A percentile compares a stretch with the other conserved stretches of the same genome.
phyloP scores from a whole-genome alignment of 2,888 invertebrate genomes.

The Pseudococcus jackbeardsleyi region DNA sequence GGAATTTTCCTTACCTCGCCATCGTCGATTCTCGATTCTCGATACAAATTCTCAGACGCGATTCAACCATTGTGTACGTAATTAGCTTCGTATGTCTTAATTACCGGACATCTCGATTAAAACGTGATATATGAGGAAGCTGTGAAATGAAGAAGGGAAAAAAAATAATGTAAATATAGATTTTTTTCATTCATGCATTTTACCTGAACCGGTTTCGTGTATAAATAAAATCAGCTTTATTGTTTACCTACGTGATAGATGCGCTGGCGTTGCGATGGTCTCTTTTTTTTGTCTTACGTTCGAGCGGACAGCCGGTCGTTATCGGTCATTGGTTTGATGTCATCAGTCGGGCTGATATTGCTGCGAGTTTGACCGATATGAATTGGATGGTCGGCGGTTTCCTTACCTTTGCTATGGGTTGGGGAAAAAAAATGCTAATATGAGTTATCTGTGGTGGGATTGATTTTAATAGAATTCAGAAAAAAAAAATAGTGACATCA shows the following conservation, averaged over 20 bases:
- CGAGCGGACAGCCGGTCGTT: background rate
- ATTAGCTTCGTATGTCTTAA: conserved; percentile 15
- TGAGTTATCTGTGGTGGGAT: background rate
- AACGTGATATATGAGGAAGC: conserved; percentile 35
- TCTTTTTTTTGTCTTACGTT: background rate
- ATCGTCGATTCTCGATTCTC: background rate
- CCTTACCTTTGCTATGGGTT: background rate
- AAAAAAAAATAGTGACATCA: background rate
- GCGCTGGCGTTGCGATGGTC: background rate
- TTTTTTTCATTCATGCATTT: conserved; percentile 5
- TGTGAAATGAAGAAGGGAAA: background rate
- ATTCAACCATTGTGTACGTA: background rate
- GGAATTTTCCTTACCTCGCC: background rate
- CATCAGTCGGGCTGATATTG: background rate
- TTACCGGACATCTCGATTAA: background rate
- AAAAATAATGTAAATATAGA: background rate
- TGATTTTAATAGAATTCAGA: background rate
- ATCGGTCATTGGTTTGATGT: conserved; percentile 10
- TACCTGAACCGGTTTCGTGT: background rate
- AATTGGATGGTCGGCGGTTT: background rate
- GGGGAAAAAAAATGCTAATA: background rate
- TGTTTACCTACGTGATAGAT: conserved; percentile 3
- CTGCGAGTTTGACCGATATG: background rate
- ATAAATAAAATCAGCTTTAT: background rate
- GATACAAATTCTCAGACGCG: background rate